Base-by-base conservation (phyloP, 2,888 invertebrate species). In the Strigamia maritima region DNA sequence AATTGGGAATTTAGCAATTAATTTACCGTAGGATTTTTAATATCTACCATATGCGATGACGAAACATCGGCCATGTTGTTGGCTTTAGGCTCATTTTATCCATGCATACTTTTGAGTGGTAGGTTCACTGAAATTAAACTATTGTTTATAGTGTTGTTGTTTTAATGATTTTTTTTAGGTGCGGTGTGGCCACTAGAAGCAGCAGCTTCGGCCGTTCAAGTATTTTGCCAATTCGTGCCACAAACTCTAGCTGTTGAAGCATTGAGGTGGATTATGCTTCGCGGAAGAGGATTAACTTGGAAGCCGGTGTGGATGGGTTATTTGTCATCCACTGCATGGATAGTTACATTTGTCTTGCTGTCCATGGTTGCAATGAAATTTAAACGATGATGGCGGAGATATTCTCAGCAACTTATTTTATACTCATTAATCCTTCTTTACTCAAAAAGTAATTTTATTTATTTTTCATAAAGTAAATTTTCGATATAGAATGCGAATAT, bases 1-100 rank as follows among this genome's bases (percentile, higher is more conserved):
- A 31, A 31, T 31, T 4, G 2, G 31, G 6, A n/a, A n/a, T n/a
- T 31, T 31, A 31, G 6, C 2, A 31, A 31, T 31, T 31, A 4
- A 6, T 31, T 31, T 31, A 31, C 6, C 31, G 6, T 82, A 90
- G 91, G 95, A 80, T 94, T 97, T 87, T 92, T 97, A 75, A 95
- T 96, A 83, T 96, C 96, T 0, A 93, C 95, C 0, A 91, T 95
- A 54, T 96, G 96, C 87, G 94, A 94, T 85, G 88, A 95, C 81
- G 96, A 97, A 86, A 90, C 94, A 76, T 95, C 95, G 87, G 96
- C 97, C 54, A 96, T 96, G 85, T 95, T 97, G 84, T 87, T 95
- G 81, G 94, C 97, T 0, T 89, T 97, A 19, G 97, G 97, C 76
- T 95, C 95, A 75, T 96, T 97, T 88, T 97, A 97, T 87, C 97